These are phyloP conservation scores for Climacteris rufus DNA, from an alignment of 2,113 vertebrate species.

Conservation along the genomic window DNA sequence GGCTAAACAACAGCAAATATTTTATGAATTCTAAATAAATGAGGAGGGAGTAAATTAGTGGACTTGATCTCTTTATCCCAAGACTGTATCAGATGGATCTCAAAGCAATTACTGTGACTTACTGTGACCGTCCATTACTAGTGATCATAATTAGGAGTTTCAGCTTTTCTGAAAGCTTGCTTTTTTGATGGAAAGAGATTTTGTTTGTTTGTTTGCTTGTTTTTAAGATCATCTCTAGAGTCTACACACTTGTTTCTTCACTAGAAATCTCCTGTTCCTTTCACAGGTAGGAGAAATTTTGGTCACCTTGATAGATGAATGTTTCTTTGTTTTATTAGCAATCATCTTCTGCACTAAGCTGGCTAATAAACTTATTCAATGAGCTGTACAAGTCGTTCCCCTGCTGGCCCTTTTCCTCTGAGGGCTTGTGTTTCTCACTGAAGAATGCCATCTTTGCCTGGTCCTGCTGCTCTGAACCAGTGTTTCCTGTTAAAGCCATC, in stretches of 20 bases:
- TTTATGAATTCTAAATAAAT: background rate
- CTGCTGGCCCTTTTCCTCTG: background rate
- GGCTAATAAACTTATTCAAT: background rate
- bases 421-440: background rate
- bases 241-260: background rate
- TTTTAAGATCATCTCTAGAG: background rate
- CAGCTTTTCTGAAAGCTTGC: background rate
- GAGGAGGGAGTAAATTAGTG: background rate
- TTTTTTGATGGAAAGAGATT: background rate
- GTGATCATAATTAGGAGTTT: background rate
- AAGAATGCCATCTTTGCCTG: background rate
- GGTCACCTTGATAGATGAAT: background rate
- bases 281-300: background rate
- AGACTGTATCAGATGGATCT: background rate
- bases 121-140: background rate
- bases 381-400: rapidly evolving
- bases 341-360: background rate
- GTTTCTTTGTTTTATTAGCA: background rate
- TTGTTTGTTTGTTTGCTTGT: background rate
- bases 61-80: background rate
- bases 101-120: background rate
- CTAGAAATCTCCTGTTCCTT: background rate
- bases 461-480: background rate
- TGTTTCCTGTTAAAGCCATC: background rate
- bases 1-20: background rate